Base-by-base conservation (phyloP, 2,888 invertebrate species). In the Caenorhabditis afra region DNA sequence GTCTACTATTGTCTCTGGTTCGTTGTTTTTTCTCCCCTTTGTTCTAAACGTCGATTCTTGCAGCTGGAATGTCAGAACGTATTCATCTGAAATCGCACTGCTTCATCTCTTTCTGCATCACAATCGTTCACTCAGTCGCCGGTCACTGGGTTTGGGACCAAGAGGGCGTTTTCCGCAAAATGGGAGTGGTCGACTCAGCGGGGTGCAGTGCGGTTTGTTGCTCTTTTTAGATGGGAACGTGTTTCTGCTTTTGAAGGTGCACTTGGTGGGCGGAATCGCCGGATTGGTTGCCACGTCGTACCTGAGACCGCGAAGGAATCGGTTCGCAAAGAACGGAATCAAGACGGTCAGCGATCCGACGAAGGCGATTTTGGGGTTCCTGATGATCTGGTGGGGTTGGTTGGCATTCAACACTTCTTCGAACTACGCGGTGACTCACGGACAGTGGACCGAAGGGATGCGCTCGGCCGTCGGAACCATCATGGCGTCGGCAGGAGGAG, bases 351-450 rank as follows among this genome's bases (percentile, higher is more conserved):
- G 83, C 47, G 88, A 88, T 67, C 87, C 87, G 14, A 87, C 87
- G 7, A 87, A 87, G 64, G 86, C 88, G 29, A 78, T 88, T 22
- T 81, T 87, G 10, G 84, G 87, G 2, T 88, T 88, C 55, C 82
- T 88, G 50, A 88, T 88, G 88, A 79, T 88, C 14, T 88, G 87
- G 87, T 87, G 87, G 86, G 88, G 88, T 22, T 87, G 85, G 86
- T 59, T 87, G 61, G 86, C 85, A 14, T 87, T 86, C 78, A 87
- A 87, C 73, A 87, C 87, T n/a, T 84, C 87, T 11, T 86, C 87
- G 20, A 88, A 87, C 44, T 86, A 86, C 47, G 86, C 88, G 11
- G 87, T 88, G 8, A 84, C 87, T 16, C 67, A 76, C 35, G 81
- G 81, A 50, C 81, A 85, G 58, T 88, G 88, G 88, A 77, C 87